Evolutionary conservation across 2,888 invertebrate genomes (phyloP), one percentile per base, ranked within the genome.

Genomic region (Hirtodrosophila confusa): DNA sequence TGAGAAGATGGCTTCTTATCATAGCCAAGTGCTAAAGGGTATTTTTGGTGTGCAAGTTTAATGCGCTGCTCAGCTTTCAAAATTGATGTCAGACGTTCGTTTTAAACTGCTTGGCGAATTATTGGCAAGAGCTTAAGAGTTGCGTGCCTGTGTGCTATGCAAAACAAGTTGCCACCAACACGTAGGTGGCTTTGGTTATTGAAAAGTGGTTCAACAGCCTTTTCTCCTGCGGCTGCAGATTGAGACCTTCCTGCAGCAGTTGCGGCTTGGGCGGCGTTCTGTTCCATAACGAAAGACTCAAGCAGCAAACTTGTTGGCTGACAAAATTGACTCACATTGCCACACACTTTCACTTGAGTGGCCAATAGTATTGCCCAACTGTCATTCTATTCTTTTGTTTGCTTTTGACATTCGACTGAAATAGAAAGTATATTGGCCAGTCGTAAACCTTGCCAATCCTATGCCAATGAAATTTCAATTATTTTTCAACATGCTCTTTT

Each of bases 361-460:
- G 43, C 7, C 31, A 31, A 10, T 50, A 61, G 44, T 68, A 58
- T 65, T 49, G 66, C 57, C 39, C 37, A 53, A 54, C 24, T 49
- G 43, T 23, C 69, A 85, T 80, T 80, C 80, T 80, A 78, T 85
- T 85, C 86, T 85, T 78, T 82, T 85, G 75, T 82, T 53, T 55
- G 40, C 41, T 51, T 51, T 45, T 55, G 35, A 41, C 44, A 76
- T 56, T 62, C 64, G 48, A 62, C 69, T 40, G 80, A 80, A 80
- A 80, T 75, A 80, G 85, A 80, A 80, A 80, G 80, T 85, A 62
- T 66, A 62, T 4, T 4, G 7, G 74, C 29, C 35, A 41, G 45
- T 40, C 31, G 3, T 23, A 11, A 49, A 29, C 35, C 35, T 45
- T 47, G 53, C 41, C 23, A 43, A 58, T 61, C 41, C 48, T 64